phyloP scores from a whole-genome alignment of 1,140 invertebrate genomes.

The Chlorops oryzae region DNA sequence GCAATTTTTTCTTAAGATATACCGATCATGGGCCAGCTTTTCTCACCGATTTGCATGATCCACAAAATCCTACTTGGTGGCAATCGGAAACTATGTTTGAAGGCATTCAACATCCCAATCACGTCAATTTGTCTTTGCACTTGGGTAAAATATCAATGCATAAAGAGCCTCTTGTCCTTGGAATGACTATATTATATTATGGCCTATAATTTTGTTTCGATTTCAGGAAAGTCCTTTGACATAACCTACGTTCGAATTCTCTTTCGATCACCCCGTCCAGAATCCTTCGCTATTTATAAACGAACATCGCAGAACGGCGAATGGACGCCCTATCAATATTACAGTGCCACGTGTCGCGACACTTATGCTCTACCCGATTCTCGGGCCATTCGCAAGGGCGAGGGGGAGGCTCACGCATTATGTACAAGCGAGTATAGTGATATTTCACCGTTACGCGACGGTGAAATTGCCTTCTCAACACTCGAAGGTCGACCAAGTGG shows the following conservation, averaged over 20 bases:
- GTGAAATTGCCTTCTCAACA: constrained; percentile 92
- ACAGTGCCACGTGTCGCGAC: constrained; percentile 84
- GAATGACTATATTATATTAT: no score
- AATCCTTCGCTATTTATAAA: constrained; percentile 96
- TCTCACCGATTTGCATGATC: constrained; percentile 85
- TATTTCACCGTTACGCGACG: constrained; percentile 92
- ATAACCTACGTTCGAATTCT: constrained; percentile 92
- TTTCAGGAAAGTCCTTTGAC: constrained; percentile 88
- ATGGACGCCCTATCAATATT: constrained; percentile 97
- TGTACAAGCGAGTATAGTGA: constrained; percentile 97
- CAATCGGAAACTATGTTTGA: constrained; percentile 97
- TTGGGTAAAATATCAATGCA: no score
- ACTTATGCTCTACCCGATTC: constrained; percentile 81
- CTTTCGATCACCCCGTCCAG: constrained; percentile 91
- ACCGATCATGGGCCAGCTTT: constrained; percentile 50
- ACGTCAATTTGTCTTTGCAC: constrained; percentile 86
- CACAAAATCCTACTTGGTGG: constrained; percentile 93
- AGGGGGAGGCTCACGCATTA: constrained; percentile 79
- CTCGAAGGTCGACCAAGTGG: constrained; percentile 90
- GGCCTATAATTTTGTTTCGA: background rate
- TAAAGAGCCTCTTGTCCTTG: no score
- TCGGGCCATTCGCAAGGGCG: constrained; percentile 60
- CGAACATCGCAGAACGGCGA: constrained; percentile 66
- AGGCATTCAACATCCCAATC: constrained; percentile 79
- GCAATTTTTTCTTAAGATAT: constrained; percentile 17